Evolutionary conservation across 1,140 invertebrate genomes (phyloP).

Genomic region (Maconellicoccus hirsutus): DNA sequence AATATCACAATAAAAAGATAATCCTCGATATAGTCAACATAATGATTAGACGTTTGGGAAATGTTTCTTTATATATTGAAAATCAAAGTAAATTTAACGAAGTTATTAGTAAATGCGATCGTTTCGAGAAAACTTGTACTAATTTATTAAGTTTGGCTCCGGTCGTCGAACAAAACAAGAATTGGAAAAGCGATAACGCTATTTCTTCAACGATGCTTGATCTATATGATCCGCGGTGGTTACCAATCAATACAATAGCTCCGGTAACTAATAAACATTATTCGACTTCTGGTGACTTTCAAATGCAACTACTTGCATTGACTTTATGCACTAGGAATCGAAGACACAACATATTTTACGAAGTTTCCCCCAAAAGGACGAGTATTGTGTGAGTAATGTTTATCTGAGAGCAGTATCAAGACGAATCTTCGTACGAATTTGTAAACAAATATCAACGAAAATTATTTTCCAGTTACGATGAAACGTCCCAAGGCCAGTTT

Average conservation of each 20-base stretch:
- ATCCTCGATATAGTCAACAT: slow-evolving; percentile 23
- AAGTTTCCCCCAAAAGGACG: slow-evolving; percentile 16
- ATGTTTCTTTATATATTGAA: slow-evolving; percentile 28
- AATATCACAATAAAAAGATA: slow-evolving; percentile 25
- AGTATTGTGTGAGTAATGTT: neutral
- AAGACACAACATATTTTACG: slow-evolving; percentile 28
- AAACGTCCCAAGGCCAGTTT: neutral
- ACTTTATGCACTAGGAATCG: slow-evolving; percentile 27
- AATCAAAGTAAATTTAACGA: slow-evolving; percentile 14
- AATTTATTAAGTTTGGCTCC: slow-evolving; percentile 25
- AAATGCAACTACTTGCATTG: slow-evolving; percentile 27
- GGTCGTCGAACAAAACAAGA: slow-evolving; percentile 27
- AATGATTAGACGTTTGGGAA: slow-evolving; percentile 26
- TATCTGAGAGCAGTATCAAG: neutral
- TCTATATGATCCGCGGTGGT: slow-evolving; percentile 27
- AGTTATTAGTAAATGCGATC: slow-evolving; percentile 25
- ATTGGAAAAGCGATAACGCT: slow-evolving; percentile 18
- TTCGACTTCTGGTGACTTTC: slow-evolving; percentile 23
- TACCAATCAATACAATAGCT: slow-evolving; percentile 24
- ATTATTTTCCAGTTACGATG: slow-evolving; percentile 1
- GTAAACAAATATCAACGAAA: neutral
- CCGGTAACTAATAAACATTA: slow-evolving; percentile 20
- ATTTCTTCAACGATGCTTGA: slow-evolving; percentile 17
- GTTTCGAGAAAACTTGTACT: slow-evolving; percentile 24
- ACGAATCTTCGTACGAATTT: neutral